These are phyloP conservation scores for Phrynosoma platyrhinos DNA, from an alignment of 2,113 vertebrate species.

Conservation along the genomic window DNA sequence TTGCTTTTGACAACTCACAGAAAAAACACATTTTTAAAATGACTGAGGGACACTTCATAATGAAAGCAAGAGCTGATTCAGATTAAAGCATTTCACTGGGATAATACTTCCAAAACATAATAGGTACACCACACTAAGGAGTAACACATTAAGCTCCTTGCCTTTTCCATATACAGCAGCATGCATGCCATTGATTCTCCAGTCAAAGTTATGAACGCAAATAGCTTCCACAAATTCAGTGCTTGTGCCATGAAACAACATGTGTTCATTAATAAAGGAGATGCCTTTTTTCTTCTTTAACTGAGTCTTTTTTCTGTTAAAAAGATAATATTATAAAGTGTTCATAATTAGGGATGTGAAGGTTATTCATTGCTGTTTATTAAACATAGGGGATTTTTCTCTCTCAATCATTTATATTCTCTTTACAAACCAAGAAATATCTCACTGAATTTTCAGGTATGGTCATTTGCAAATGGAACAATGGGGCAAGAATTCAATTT, in stretches of 20 bases:
- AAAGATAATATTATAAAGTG: slow-evolving; percentile 37
- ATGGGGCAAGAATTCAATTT: too few relatives aligned
- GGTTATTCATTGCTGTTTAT: too few relatives aligned
- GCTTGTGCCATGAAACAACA: slow-evolving; percentile 97
- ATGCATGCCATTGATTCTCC: slow-evolving; percentile 94
- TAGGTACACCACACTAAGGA: not conserved
- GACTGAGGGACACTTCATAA: not conserved
- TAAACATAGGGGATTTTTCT: too few relatives aligned
- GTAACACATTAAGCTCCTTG: slow-evolving; percentile 55
- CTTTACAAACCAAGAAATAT: too few relatives aligned
- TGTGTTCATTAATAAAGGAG: slow-evolving; percentile 89
- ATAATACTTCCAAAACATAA: not conserved
- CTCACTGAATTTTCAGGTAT: too few relatives aligned
- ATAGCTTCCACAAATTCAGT: slow-evolving; percentile 95
- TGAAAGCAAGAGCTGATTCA: not conserved
- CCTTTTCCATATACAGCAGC: slow-evolving; percentile 96
- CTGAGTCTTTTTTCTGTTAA: slow-evolving; percentile 92
- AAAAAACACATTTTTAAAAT: not conserved
- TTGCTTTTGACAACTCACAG: not conserved
- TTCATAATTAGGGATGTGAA: not conserved
- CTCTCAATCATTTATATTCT: too few relatives aligned
- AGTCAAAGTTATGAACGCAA: slow-evolving; percentile 97
- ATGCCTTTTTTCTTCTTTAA: slow-evolving; percentile 90
- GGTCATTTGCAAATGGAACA: too few relatives aligned
- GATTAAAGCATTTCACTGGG: not conserved